Evolutionary conservation across 2,888 invertebrate genomes (phyloP).

Genomic region (Podabrus alpinus): DNA sequence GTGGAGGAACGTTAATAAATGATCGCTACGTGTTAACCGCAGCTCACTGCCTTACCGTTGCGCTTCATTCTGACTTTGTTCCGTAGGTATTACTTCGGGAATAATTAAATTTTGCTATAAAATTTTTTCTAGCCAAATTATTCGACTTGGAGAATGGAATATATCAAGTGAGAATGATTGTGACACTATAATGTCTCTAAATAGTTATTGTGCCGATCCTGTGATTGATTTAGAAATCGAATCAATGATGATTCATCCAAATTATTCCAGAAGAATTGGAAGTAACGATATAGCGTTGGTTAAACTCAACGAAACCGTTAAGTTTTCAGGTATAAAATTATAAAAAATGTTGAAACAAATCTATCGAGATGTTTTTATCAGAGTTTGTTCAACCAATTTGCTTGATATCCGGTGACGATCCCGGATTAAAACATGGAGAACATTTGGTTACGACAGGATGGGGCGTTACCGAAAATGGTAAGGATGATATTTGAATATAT

Average conservation of each 20-base stretch:
- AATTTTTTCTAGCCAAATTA: slow-evolving; percentile 39
- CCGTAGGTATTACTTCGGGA: neutral
- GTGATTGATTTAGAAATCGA: slow-evolving; percentile 47
- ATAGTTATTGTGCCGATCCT: slow-evolving; percentile 41
- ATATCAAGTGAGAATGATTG: slow-evolving; percentile 54
- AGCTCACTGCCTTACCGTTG: slow-evolving; percentile 62
- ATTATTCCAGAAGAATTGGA: slow-evolving; percentile 36
- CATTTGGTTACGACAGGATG: slow-evolving; percentile 24
- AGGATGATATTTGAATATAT: neutral
- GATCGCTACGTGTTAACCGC: slow-evolving; percentile 64
- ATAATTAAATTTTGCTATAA: neutral
- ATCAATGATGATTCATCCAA: slow-evolving; percentile 38
- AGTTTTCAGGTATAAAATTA: slow-evolving; percentile 51
- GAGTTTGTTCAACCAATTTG: slow-evolving; percentile 63
- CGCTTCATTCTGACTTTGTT: neutral
- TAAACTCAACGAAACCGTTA: slow-evolving; percentile 54
- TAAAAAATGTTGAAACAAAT: neutral
- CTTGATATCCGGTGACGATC: slow-evolving; percentile 51
- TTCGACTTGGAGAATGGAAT: slow-evolving; percentile 59
- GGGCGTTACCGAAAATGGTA: slow-evolving; percentile 16
- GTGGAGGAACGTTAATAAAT: slow-evolving; percentile 65
- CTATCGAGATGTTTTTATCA: slow-evolving; percentile 2
- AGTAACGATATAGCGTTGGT: slow-evolving; percentile 55
- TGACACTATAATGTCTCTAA: slow-evolving; percentile 34
- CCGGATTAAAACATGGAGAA: neutral